Evolutionary conservation across 2,113 vertebrate species (phyloP).

Genomic region (Lota lota): DNA sequence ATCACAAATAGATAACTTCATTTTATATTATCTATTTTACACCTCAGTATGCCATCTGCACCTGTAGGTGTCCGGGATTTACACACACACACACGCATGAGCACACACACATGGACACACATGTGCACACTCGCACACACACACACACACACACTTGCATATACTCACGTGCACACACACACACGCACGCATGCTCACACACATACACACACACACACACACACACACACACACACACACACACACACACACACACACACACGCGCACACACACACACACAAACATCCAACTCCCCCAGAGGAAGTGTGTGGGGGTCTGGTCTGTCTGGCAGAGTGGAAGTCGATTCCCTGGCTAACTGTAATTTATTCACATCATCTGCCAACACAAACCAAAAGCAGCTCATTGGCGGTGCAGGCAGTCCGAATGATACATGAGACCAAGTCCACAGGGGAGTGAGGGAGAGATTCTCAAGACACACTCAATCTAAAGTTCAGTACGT

Average conservation of each 20-base stretch:
- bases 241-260: conserved; percentile 10
- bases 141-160: background rate
- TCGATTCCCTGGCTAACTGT: conserved; percentile 25
- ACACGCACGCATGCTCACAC: conserved; percentile 2
- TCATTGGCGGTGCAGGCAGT: background rate
- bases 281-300: conserved; percentile 3
- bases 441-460: background rate
- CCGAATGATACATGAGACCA: conserved; percentile 23
- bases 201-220: conserved; percentile 1
- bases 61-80: too few relatives aligned
- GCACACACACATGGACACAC: background rate
- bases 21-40: too few relatives aligned
- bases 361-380: conserved; percentile 43
- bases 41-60: background rate
- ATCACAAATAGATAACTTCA: too few relatives aligned
- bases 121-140: background rate
- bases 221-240: conserved; percentile 3
- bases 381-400: conserved; percentile 28
- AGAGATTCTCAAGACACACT: background rate
- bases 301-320: conserved; percentile 50
- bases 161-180: background rate
- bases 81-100: conserved; percentile 5
- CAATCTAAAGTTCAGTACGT: background rate
- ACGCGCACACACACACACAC: background rate
- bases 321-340: conserved; percentile 44